Evolutionary conservation across 2,113 vertebrate species (phyloP).

Genomic region (Cheilinus undulatus): DNA sequence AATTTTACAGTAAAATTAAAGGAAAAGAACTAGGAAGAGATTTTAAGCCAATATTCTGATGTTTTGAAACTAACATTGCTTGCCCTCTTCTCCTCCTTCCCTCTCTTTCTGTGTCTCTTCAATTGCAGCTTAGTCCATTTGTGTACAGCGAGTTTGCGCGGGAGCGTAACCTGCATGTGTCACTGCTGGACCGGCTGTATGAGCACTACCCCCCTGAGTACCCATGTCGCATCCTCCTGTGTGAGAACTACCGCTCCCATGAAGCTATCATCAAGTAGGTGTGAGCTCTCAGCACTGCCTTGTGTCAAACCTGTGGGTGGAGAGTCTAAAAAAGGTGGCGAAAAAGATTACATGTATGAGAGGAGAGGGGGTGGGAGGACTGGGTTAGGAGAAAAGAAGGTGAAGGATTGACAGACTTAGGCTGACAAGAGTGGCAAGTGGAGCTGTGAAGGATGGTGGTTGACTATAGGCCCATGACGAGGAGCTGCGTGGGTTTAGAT

Average conservation of each 20-base stretch:
- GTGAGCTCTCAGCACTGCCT: constrained; percentile 79
- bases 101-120: constrained; percentile 40
- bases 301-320: constrained; percentile 19
- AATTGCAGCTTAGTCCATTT: constrained; percentile 96
- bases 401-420: neutral
- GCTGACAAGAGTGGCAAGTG: constrained; percentile 1
- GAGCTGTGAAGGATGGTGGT: neutral
- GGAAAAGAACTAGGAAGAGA: neutral
- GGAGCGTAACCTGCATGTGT: constrained; percentile 97
- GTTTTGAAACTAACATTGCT: constrained; percentile 4
- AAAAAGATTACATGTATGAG: neutral
- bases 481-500: neutral
- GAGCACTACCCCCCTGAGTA: constrained; percentile 98
- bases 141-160: constrained; percentile 99
- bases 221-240: constrained; percentile 98
- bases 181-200: constrained; percentile 95
- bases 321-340: constrained; percentile 8
- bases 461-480: neutral
- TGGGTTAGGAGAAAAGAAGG: neutral
- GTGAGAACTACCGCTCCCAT: constrained; percentile 99
- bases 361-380: neutral
- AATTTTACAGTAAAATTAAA: neutral
- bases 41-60: neutral
- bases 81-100: neutral
- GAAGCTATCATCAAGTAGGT: constrained; percentile 99